Evolutionary conservation across 2,113 vertebrate species (phyloP), one percentile per base, ranked within the genome.

Genomic region (Lagopus muta): DNA sequence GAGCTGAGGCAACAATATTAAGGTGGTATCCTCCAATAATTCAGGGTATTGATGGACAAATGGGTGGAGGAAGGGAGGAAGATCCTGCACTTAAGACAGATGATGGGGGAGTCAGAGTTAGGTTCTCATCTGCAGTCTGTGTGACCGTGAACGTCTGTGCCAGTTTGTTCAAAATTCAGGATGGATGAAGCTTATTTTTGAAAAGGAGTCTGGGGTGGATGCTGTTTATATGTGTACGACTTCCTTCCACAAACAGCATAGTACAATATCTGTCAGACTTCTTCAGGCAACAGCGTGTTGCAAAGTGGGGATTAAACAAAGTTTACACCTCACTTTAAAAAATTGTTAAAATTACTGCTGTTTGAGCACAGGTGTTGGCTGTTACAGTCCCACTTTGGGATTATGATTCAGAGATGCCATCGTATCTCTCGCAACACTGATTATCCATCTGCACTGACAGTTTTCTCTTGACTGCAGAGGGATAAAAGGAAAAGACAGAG

Each of bases 341-440:
- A 90, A 69, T 40, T n/a, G 47, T 66, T 86, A 27, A 81, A 82
- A 73, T 83, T 47, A 36, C n/a, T 47, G 42, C 45, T 67, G 13
- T 86, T 96, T 25, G 77, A 3, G 0, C 1, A 3, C 77, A 82
- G 52, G n/a, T 90, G 54, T 64, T 7, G 6, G 47, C 38, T 95
- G 82, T 60, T 94, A 82, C 64, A 67, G 85, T 69, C n/a, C 34
- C 28, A 19, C 48, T 94, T 67, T 82, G 67, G 61, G 77, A 76
- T 85, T 92, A 10, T 72, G 85, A 93, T 87, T 93, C 83, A 90
- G 86, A 92, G 62, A 48, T 83, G 89, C 75, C 28, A 40, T 61
- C 3, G 0, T 38, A 27, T 67, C 67, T 93, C 38, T 54, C 82
- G 38, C 85, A 61, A 28, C 19, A 42, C 47, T 93, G 67, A 76